phyloP scores from a whole-genome alignment of 1,140 invertebrate genomes.

The Tetramorium parvispinum region DNA sequence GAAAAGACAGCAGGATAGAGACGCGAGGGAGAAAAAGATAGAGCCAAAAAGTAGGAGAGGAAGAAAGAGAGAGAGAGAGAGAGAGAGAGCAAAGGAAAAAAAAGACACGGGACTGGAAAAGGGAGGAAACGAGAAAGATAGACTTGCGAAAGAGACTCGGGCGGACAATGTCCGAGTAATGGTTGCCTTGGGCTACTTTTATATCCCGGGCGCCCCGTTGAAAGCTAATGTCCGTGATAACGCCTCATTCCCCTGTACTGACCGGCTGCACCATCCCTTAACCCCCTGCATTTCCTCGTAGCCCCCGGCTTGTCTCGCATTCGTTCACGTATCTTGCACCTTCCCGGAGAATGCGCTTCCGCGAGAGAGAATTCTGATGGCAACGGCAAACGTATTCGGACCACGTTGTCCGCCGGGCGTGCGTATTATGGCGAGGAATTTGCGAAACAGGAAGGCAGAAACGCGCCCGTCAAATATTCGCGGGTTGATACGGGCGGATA shows the following conservation, averaged over 20 bases:
- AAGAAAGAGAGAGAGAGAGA: constrained; percentile 27
- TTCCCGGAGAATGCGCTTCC: constrained; percentile 52
- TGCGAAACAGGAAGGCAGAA: constrained; percentile 21
- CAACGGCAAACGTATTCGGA: constrained; percentile 58
- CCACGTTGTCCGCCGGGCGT: constrained; percentile 37
- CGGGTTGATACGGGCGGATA: neutral
- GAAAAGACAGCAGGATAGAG: constrained; percentile 50
- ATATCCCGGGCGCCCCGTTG: constrained; percentile 80
- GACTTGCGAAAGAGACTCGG: constrained; percentile 68
- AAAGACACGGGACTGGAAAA: constrained; percentile 33
- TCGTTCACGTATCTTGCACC: constrained; percentile 56
- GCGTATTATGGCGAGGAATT: constrained; percentile 39
- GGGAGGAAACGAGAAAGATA: constrained; percentile 65
- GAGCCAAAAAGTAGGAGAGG: neutral
- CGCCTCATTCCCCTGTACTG: constrained; percentile 70
- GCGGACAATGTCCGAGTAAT: constrained; percentile 84
- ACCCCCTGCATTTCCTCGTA: neutral
- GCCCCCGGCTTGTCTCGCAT: constrained; percentile 51
- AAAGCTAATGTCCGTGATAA: constrained; percentile 85
- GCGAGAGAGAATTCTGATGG: constrained; percentile 39
- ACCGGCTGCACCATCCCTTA: constrained; percentile 61
- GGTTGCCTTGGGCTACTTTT: constrained; percentile 83
- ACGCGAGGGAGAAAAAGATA: constrained; percentile 26
- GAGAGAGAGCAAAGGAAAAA: constrained; percentile 26
- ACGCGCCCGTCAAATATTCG: constrained; percentile 26